Percentiles rank a stretch among this genome's conserved stretches.
phyloP scores from a whole-genome alignment of 2,888 invertebrate species.

The Loripinus fragilis region DNA sequence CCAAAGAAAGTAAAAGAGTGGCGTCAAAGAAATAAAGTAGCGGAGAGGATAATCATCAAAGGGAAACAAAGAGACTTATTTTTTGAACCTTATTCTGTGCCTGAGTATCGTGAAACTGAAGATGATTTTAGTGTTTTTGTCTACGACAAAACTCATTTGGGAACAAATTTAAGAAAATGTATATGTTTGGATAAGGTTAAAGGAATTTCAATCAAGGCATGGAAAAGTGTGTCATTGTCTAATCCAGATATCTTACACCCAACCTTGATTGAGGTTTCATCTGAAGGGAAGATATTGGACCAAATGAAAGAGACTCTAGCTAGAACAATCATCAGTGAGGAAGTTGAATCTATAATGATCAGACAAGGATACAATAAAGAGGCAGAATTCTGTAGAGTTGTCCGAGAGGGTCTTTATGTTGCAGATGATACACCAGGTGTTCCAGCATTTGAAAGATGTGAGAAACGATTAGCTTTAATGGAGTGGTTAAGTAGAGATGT shows the following conservation, averaged over 20 bases:
- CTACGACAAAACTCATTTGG: no score
- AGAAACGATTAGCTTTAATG: no score
- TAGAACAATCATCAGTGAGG: slow-evolving; percentile 16
- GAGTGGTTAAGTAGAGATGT: no score
- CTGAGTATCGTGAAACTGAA: no score
- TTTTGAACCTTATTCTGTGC: no score
- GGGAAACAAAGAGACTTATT: not conserved
- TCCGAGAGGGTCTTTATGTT: slow-evolving; percentile 24
- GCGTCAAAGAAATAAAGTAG: no score
- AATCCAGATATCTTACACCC: slow-evolving; percentile 22
- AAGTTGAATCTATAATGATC: slow-evolving; percentile 17
- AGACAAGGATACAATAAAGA: not conserved
- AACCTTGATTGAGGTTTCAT: slow-evolving; percentile 15
- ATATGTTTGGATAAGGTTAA: slow-evolving; percentile 26
- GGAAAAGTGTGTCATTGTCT: slow-evolving; percentile 3
- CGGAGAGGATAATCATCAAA: no score
- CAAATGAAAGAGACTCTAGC: slow-evolving; percentile 39
- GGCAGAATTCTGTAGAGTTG: slow-evolving; percentile 26
- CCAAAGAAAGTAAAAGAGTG: no score
- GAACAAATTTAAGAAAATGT: slow-evolving; percentile 14
- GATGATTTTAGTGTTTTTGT: no score
- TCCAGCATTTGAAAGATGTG: not conserved
- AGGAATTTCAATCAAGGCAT: slow-evolving; percentile 18
- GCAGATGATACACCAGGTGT: slow-evolving; percentile 39
- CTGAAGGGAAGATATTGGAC: slow-evolving; percentile 29